phyloP scores from a whole-genome alignment of 2,888 invertebrate species.

The Dryobotodes eremita region DNA sequence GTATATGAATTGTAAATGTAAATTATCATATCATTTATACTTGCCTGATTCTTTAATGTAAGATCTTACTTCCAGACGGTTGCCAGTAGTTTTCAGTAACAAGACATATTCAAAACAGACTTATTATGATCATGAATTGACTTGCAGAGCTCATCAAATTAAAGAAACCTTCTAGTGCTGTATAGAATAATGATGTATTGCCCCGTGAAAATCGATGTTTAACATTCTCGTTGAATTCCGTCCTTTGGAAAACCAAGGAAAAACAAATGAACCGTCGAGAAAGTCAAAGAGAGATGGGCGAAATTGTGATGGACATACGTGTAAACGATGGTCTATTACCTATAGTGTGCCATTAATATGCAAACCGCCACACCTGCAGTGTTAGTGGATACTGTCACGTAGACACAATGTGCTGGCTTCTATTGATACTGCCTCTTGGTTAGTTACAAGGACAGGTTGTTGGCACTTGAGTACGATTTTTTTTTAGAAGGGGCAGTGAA shows the following conservation, averaged over 20 bases:
- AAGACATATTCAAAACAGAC: too few species aligned
- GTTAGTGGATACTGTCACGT: conserved; percentile 32
- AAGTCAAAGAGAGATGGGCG: conserved; percentile 51
- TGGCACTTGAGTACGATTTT: not conserved
- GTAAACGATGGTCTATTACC: conserved; percentile 23
- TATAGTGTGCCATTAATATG: conserved; percentile 42
- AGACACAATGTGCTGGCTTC: conserved; percentile 8
- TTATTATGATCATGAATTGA: too few species aligned
- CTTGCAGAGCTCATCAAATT: too few species aligned
- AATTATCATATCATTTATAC: too few species aligned
- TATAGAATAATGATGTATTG: not conserved
- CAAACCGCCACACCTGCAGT: conserved; percentile 29
- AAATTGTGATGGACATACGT: conserved; percentile 36
- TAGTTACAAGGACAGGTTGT: not conserved
- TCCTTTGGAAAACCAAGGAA: conserved; percentile 32
- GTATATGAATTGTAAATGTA: too few species aligned
- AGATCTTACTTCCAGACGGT: too few species aligned
- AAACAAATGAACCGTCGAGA: conserved; percentile 32
- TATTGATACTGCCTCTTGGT: conserved; percentile 19
- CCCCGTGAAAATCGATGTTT: not conserved
- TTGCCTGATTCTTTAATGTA: too few species aligned
- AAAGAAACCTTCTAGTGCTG: not conserved
- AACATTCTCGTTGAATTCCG: not conserved
- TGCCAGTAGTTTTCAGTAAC: too few species aligned
- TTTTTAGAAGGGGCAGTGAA: not conserved